Conservation (phyloP, 1,140 invertebrate species). For the Palaemon carinicauda region DNA sequence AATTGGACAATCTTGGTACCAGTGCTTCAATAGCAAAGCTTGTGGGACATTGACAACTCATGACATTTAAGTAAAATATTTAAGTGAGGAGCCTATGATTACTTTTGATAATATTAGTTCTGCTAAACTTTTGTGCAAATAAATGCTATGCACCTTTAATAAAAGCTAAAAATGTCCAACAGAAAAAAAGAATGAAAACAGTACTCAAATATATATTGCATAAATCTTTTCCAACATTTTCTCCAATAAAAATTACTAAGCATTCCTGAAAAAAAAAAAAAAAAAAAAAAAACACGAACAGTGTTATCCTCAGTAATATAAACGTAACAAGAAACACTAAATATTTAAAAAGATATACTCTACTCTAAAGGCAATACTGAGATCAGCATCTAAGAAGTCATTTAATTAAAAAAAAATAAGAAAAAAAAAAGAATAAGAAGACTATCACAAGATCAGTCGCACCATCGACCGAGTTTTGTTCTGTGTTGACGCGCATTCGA, state of each 20-base stretch:
- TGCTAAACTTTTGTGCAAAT: no score
- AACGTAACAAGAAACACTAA: not conserved
- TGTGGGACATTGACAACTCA: no score
- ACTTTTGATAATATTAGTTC: no score
- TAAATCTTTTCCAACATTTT: not conserved
- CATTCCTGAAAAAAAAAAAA: not conserved
- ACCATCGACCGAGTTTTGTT: not conserved
- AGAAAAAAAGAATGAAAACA: not conserved
- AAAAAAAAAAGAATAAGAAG: no score
- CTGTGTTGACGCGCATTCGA: not conserved
- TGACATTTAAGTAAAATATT: no score
- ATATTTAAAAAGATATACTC: not conserved
- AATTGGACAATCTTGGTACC: not conserved
- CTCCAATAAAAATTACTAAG: not conserved
- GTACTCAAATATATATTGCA: not conserved
- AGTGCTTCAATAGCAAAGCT: not conserved
- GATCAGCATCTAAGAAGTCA: constrained; percentile 41
- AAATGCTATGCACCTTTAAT: no score
- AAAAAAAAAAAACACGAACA: no score
- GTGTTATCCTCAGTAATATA: no score
- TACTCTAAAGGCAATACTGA: constrained; percentile 35
- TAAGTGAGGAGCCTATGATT: no score
- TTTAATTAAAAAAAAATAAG: no score
- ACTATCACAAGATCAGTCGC: constrained; percentile 31
- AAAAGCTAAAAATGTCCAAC: not conserved